Conservation (phyloP, 2,797 vertebrate genomes). For the Adrianichthys oophorus region DNA sequence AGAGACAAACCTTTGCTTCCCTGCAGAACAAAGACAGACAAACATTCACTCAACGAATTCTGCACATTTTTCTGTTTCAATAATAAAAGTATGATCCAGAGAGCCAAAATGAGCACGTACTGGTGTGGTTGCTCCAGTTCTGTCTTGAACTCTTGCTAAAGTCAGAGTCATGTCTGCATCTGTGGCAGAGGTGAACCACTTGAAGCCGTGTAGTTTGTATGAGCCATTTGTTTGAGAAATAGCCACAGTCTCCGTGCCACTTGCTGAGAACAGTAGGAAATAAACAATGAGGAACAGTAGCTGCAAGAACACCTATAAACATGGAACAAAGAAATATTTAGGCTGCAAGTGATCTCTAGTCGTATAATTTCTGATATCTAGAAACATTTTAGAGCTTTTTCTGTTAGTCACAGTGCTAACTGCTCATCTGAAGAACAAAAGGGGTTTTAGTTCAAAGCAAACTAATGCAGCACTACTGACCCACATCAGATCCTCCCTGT, state of each 20-base stretch:
- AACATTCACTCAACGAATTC: too few species aligned
- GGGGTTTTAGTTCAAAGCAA: neutral
- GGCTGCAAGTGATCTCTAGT: too few species aligned
- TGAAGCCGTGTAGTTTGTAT: constrained; percentile 83
- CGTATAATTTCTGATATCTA: too few species aligned
- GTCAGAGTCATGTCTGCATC: constrained; percentile 86
- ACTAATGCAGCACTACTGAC: constrained; percentile 58
- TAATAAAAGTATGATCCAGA: neutral
- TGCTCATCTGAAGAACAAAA: neutral
- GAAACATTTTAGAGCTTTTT: too few species aligned
- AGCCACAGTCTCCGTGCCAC: constrained; percentile 84
- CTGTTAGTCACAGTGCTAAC: too few species aligned
- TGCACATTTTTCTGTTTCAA: neutral
- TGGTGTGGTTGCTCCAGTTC: constrained; percentile 66
- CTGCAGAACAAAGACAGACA: constrained; percentile 43
- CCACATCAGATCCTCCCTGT: constrained; percentile 88
- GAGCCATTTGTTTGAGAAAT: constrained; percentile 77
- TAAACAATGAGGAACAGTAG: neutral
- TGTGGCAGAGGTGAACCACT: constrained; percentile 90
- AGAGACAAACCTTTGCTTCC: constrained; percentile 83
- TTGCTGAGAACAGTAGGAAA: constrained; percentile 59
- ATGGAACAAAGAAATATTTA: too few species aligned
- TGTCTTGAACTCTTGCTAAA: constrained; percentile 79
- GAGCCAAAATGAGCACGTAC: constrained; percentile 44
- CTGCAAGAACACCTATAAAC: too few species aligned